A percentile compares a stretch with the other conserved stretches of the same genome.
Conservation (phyloP, 2,888 invertebrate genomes). For the Tachina lurida region DNA sequence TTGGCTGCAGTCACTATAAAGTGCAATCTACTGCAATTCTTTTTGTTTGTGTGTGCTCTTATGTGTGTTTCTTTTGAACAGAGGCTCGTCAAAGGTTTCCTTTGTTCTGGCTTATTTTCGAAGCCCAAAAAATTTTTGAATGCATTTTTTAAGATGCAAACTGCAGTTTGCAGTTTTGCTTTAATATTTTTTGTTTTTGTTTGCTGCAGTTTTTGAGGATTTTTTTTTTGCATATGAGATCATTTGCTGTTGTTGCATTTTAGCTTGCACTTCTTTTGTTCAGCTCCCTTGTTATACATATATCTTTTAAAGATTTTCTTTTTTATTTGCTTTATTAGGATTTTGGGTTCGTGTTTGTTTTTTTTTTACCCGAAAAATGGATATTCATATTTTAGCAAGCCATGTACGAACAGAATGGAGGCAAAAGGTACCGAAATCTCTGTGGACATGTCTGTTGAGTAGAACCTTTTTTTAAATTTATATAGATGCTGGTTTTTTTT, state of each 20-base stretch:
- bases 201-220: constrained; percentile 49
- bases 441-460: constrained; percentile 48
- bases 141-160: constrained; percentile 70
- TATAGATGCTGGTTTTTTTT: constrained; percentile 47
- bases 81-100: constrained; percentile 65
- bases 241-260: constrained; percentile 16
- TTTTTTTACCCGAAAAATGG: constrained; percentile 54
- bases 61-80: constrained; percentile 37
- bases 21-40: constrained; percentile 37
- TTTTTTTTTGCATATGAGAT: constrained; percentile 1
- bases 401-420: not conserved
- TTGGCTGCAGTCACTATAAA: constrained; percentile 24
- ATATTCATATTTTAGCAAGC: constrained; percentile 46
- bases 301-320: constrained; percentile 50
- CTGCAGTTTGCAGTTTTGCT: constrained; percentile 64
- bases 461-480: constrained; percentile 23
- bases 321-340: constrained; percentile 44
- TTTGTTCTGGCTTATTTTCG: constrained; percentile 52
- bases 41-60: not conserved
- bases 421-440: constrained; percentile 53
- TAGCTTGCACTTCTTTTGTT: constrained; percentile 68
- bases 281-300: constrained; percentile 53
- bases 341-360: constrained; percentile 46
- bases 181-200: constrained; percentile 35
- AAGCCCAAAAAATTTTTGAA: constrained; percentile 21